Percentiles rank a stretch among this genome's conserved stretches.
phyloP scores from a whole-genome alignment of 2,888 invertebrate species.

The Rhagium mordax region DNA sequence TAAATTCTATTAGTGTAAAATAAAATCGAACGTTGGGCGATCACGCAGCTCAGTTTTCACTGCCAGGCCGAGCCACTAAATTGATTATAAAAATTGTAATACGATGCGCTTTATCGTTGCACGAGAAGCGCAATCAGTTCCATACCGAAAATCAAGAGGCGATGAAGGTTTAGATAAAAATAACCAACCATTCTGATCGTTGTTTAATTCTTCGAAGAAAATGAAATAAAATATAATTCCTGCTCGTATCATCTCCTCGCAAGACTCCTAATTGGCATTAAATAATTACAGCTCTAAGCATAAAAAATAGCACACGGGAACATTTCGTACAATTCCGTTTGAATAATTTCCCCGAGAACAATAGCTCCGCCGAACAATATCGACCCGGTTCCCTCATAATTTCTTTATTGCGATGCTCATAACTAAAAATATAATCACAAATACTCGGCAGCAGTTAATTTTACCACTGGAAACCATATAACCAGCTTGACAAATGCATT shows the following conservation, averaged over 20 bases:
- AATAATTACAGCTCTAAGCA: not conserved
- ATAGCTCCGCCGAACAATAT: not conserved
- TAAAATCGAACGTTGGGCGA: not conserved
- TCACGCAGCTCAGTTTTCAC: not conserved
- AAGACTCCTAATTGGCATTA: not conserved
- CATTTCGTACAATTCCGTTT: not conserved
- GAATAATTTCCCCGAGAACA: not conserved
- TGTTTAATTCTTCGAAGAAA: no score
- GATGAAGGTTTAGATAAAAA: no score
- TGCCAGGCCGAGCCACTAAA: no score
- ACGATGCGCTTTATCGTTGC: no score
- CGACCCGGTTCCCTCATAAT: not conserved
- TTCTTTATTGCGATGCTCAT: not conserved
- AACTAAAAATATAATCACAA: not conserved
- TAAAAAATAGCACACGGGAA: not conserved
- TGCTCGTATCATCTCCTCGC: no score
- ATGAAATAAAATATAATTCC: no score
- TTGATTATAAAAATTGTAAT: no score
- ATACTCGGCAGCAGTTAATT: not conserved
- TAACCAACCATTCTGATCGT: no score
- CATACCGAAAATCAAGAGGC: no score
- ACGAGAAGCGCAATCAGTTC: no score
- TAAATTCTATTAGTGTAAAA: not conserved
- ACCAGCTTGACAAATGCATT: slow-evolving; percentile 44
- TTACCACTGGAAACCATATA: slow-evolving; percentile 27